Conservation (phyloP, 2,797 vertebrate genomes). For the Crenichthys baileyi region DNA sequence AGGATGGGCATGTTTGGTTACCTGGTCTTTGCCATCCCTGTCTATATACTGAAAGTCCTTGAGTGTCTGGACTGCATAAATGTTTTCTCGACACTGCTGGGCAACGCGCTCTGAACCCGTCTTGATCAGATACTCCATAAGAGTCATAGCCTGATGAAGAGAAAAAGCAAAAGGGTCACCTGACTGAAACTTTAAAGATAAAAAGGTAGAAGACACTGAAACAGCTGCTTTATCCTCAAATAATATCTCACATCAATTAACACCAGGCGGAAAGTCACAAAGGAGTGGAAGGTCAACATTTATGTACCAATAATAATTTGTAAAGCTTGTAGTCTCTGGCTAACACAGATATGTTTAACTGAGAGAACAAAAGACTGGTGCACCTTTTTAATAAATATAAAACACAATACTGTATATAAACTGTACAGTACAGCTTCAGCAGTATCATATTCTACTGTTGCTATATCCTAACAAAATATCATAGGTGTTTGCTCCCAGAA, state of each 20-base stretch:
- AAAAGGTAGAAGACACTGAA: neutral
- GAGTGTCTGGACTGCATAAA: constrained; percentile 93
- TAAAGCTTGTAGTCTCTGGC: neutral
- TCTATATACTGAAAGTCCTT: constrained; percentile 96
- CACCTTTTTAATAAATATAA: neutral
- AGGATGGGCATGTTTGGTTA: constrained; percentile 50
- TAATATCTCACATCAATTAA: neutral
- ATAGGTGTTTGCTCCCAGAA: neutral
- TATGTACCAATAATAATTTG: neutral
- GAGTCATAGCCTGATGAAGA: constrained; percentile 89
- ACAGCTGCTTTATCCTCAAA: neutral
- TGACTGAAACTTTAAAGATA: neutral
- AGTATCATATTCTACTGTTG: neutral
- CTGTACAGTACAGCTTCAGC: neutral
- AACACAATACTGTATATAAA: neutral
- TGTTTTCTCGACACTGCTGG: constrained; percentile 94
- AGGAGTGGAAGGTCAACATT: neutral
- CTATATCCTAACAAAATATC: neutral
- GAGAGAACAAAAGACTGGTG: too few relatives aligned
- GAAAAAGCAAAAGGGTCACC: constrained; percentile 18
- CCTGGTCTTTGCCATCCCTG: constrained; percentile 94
- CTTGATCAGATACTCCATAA: constrained; percentile 96
- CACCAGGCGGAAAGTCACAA: neutral
- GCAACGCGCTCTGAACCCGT: constrained; percentile 94
- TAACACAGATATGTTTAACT: neutral